Conservation (phyloP, 2,888 invertebrate species). For the Cryptophagus acutangulus region DNA sequence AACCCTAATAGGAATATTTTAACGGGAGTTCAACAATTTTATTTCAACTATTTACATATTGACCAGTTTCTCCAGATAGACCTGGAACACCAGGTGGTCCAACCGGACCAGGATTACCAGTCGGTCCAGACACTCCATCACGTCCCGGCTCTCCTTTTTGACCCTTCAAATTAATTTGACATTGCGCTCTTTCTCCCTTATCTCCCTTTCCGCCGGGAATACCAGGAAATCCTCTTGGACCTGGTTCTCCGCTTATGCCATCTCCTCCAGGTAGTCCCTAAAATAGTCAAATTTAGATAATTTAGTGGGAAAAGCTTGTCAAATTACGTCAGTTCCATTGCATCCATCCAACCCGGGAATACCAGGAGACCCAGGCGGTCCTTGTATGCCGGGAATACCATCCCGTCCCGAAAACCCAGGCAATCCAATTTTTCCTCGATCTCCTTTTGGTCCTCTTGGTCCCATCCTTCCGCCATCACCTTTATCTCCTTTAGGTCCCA, state of each 20-base stretch:
- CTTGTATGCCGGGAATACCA: conserved; percentile 68
- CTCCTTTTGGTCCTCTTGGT: conserved; percentile 77
- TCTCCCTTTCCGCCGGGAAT: conserved; percentile 63
- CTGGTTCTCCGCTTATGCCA: conserved; percentile 66
- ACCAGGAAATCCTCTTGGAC: conserved; percentile 73
- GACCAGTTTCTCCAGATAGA: conserved; percentile 58
- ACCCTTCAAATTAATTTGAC: conserved; percentile 67
- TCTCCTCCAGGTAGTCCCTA: conserved; percentile 70
- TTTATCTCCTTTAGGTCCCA: conserved; percentile 83
- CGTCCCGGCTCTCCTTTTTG: conserved; percentile 81
- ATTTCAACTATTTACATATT: conserved; percentile 3
- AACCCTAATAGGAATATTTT: conserved; percentile 53
- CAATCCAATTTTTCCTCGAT: conserved; percentile 77
- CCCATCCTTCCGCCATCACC: conserved; percentile 82
- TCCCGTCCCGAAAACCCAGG: conserved; percentile 80
- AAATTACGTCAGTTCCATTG: conserved; percentile 87
- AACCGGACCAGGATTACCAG: conserved; percentile 59
- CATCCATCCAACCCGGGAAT: conserved; percentile 88
- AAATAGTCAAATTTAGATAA: conserved; percentile 5
- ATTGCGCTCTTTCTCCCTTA: conserved; percentile 76
- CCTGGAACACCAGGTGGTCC: conserved; percentile 60
- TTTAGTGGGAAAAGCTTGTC: conserved; percentile 9
- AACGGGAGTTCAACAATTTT: neutral
- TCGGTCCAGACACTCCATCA: conserved; percentile 64
- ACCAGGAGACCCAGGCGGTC: conserved; percentile 69